Percentiles rank a stretch among this genome's conserved stretches.
Conservation (phyloP, 2,888 invertebrate genomes). For the Erpobdella octoculata region DNA sequence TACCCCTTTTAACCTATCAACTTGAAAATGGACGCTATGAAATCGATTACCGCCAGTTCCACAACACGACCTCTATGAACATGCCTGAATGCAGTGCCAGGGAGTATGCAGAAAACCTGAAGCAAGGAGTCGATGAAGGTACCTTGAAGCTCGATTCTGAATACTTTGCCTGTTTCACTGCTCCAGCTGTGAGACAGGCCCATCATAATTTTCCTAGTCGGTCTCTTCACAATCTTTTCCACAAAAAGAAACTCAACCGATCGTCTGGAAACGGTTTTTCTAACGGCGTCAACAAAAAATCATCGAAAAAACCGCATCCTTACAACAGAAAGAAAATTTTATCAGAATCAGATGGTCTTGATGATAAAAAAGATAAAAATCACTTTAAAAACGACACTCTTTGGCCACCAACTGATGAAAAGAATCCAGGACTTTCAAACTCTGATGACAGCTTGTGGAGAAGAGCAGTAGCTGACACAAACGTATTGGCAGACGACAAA, state of each 20-base stretch:
- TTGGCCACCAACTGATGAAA: too few species aligned
- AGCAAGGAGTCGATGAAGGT: not conserved
- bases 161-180: slow-evolving; percentile 27
- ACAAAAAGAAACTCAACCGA: not conserved
- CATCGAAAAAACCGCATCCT: not conserved
- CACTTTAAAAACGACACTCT: too few species aligned
- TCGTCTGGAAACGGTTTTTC: not conserved
- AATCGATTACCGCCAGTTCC: slow-evolving; percentile 52
- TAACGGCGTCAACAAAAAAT: not conserved
- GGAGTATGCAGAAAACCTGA: slow-evolving; percentile 19
- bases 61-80: slow-evolving; percentile 48
- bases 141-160: not conserved
- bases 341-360: not conserved
- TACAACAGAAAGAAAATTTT: not conserved
- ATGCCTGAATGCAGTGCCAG: slow-evolving; percentile 54
- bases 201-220: not conserved
- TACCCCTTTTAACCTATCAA: slow-evolving; percentile 50
- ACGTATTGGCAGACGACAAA: too few species aligned
- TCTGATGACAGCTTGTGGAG: not conserved
- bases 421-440: too few species aligned
- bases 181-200: slow-evolving; percentile 25
- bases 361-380: too few species aligned
- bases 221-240: slow-evolving; percentile 9
- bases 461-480: not conserved
- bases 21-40: slow-evolving; percentile 51